phyloP scores from a whole-genome alignment of 2,113 vertebrate genomes.

The Cricetomys ansorgei region DNA sequence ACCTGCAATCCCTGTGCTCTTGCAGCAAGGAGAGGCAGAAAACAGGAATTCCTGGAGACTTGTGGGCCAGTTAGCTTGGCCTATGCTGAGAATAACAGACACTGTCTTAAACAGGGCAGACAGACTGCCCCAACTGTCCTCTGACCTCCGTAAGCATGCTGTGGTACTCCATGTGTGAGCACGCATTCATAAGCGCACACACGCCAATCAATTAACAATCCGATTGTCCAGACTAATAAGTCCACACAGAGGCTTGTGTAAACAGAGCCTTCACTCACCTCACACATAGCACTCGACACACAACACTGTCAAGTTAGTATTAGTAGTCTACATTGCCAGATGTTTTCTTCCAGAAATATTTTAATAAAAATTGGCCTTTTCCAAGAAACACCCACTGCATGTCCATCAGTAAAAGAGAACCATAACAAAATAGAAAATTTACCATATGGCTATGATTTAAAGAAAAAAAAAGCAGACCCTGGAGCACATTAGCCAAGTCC shows the following conservation, averaged over 20 bases:
- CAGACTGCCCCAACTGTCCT: background rate
- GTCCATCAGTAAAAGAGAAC: slow-evolving; percentile 66
- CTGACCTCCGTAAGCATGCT: no score
- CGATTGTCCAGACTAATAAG: background rate
- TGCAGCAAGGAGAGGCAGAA: background rate
- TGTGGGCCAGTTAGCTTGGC: background rate
- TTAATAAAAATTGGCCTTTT: slow-evolving; percentile 80
- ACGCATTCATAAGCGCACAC: no score
- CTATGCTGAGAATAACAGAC: background rate
- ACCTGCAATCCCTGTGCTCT: background rate
- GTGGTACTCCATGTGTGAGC: background rate
- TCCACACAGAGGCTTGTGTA: slow-evolving; percentile 11
- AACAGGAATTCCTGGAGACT: background rate
- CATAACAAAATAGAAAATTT: slow-evolving; percentile 75
- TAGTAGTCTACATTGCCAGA: slow-evolving; percentile 65
- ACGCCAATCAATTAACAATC: background rate
- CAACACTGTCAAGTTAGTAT: slow-evolving; percentile 57
- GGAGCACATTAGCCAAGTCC: slow-evolving; percentile 50
- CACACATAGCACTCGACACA: slow-evolving; percentile 49
- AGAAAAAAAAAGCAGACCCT: slow-evolving; percentile 42
- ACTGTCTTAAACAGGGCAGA: background rate
- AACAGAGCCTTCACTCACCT: slow-evolving; percentile 56
- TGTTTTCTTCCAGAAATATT: slow-evolving; percentile 79
- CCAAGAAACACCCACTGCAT: slow-evolving; percentile 74
- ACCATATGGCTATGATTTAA: slow-evolving; percentile 69